phyloP scores from a whole-genome alignment of 2,797 vertebrate species.

The Syndactyla subalaris region DNA sequence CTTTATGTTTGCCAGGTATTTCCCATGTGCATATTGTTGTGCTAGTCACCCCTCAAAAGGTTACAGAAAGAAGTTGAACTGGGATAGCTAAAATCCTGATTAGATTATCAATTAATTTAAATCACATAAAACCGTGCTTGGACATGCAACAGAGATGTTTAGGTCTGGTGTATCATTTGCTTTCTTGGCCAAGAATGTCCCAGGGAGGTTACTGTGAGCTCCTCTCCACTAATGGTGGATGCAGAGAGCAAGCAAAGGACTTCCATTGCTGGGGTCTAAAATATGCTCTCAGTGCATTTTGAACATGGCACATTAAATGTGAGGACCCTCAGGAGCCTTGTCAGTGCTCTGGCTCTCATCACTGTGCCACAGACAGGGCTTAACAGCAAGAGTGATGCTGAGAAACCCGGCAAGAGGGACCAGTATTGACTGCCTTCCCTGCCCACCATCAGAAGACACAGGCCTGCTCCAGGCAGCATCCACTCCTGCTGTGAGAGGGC shows the following conservation, averaged over 20 bases:
- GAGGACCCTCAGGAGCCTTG: not conserved
- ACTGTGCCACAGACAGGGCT: not conserved
- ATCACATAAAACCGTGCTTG: not conserved
- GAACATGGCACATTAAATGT: not conserved
- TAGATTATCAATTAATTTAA: not conserved
- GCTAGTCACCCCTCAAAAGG: not conserved
- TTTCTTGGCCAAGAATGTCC: not conserved
- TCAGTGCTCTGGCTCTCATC: not conserved
- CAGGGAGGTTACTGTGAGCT: not conserved
- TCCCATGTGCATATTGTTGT: rapidly evolving
- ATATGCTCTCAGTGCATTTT: not conserved
- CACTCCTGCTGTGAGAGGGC: not conserved
- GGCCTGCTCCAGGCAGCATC: not conserved
- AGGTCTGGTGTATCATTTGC: not conserved
- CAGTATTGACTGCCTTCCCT: not conserved
- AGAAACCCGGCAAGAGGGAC: not conserved
- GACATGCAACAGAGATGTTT: not conserved
- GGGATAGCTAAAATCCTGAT: not conserved
- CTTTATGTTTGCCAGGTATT: not conserved
- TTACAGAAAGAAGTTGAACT: not conserved
- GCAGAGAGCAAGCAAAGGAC: not conserved
- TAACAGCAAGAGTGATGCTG: not conserved
- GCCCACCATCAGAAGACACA: not conserved
- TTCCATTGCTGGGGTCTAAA: not conserved
- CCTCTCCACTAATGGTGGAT: not conserved